phyloP scores from a whole-genome alignment of 1,140 invertebrate genomes.

The Acromyrmex echinatior region DNA sequence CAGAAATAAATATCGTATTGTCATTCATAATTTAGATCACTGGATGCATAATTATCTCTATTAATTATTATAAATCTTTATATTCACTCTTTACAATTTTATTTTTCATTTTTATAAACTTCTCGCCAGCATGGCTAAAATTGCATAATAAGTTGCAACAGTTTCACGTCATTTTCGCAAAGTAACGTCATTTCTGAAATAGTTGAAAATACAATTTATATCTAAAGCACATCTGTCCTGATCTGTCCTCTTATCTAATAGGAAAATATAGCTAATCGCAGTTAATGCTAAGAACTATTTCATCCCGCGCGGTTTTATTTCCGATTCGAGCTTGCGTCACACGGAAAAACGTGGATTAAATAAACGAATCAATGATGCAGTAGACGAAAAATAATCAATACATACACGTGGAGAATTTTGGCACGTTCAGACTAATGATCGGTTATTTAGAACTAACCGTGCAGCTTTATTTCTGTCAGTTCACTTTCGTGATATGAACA shows the following conservation, averaged over 20 bases:
- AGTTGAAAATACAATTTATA: not conserved
- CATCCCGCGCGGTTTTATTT: not conserved
- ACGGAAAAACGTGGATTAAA: not conserved
- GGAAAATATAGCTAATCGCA: not conserved
- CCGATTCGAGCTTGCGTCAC: not conserved
- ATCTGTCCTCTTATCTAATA: not conserved
- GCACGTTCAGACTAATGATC: not conserved
- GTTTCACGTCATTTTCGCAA: not conserved
- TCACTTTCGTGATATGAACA: not conserved
- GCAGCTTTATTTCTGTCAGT: slow-evolving; percentile 10
- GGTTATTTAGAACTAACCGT: not conserved
- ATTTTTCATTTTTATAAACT: not conserved
- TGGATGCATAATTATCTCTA: not conserved
- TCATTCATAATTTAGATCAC: not conserved
- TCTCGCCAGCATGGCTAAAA: not conserved
- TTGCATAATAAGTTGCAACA: not conserved
- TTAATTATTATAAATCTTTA: slow-evolving; percentile 13
- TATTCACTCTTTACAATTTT: not conserved
- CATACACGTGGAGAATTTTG: not conserved
- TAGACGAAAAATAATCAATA: not conserved
- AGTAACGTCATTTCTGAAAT: not conserved
- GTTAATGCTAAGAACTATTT: not conserved
- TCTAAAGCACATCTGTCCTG: not conserved
- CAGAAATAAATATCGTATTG: slow-evolving; percentile 12
- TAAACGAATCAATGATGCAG: no score